Percentiles rank a stretch among this genome's conserved stretches.
Evolutionary conservation across 2,888 invertebrate genomes (phyloP).

Genomic region (Amphipoea lucens): DNA sequence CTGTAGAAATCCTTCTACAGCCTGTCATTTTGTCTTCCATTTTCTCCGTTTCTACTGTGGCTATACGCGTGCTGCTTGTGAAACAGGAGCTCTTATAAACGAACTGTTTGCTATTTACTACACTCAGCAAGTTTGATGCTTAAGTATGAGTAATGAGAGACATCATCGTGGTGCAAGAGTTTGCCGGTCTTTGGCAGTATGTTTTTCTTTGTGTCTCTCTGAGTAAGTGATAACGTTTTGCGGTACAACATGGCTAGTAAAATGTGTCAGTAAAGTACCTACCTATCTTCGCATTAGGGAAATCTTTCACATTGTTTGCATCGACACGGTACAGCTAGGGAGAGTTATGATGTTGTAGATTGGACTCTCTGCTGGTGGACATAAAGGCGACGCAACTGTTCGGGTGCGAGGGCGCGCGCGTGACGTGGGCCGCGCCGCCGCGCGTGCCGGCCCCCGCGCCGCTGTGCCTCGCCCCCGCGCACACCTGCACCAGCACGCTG

Average conservation of each 20-base stretch:
- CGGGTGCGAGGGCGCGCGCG: constrained; percentile 66
- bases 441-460: constrained; percentile 49
- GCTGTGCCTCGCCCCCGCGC: constrained; percentile 58
- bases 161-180: not conserved
- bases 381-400: constrained; percentile 78
- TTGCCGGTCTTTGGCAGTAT: not conserved
- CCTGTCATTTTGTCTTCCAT: not conserved
- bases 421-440: constrained; percentile 62
- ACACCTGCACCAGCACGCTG: constrained; percentile 54
- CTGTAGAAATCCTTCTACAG: not conserved
- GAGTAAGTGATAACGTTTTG: not conserved
- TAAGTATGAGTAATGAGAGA: not conserved
- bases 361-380: constrained; percentile 64
- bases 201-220: too few relatives aligned
- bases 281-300: not conserved
- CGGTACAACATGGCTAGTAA: too few relatives aligned
- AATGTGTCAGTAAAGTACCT: not conserved
- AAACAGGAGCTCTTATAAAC: not conserved
- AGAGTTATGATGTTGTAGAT: constrained; percentile 57
- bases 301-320: not conserved
- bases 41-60: too few relatives aligned
- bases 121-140: not conserved
- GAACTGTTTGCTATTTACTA: not conserved
- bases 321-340: not conserved
- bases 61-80: not conserved